These are phyloP conservation scores for Gastracanthus pulcherrimus DNA, from an alignment of 2,888 invertebrate species.

Conservation along the genomic window DNA sequence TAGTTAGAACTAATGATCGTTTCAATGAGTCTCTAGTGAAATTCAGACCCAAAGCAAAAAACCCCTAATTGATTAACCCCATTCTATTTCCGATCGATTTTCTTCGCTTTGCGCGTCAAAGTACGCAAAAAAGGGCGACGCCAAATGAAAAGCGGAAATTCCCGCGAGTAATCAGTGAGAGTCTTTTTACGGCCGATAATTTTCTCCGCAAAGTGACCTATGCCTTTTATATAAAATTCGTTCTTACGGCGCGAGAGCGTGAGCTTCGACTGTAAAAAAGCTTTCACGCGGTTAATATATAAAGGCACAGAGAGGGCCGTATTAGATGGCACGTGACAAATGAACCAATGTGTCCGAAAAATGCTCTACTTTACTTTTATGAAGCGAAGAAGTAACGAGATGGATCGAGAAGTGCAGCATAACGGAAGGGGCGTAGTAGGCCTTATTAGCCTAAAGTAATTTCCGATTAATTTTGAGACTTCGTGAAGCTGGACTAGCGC, in stretches of 20 bases:
- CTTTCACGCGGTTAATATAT: constrained; percentile 17
- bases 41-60: not conserved
- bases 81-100: not conserved
- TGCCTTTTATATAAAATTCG: constrained; percentile 7
- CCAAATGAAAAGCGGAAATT: constrained; percentile 26
- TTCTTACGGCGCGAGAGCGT: not conserved
- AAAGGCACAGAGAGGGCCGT: too few relatives aligned
- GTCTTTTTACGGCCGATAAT: constrained; percentile 19
- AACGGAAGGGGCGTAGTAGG: too few relatives aligned
- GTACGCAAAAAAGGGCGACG: not conserved
- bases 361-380: too few relatives aligned
- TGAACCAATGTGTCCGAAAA: too few relatives aligned
- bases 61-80: constrained; percentile 9
- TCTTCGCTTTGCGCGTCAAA: not conserved
- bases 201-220: constrained; percentile 10
- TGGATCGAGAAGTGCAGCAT: too few relatives aligned
- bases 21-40: too few relatives aligned
- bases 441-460: not conserved
- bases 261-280: not conserved
- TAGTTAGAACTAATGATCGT: too few relatives aligned
- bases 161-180: constrained; percentile 26
- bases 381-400: too few relatives aligned
- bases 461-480: not conserved
- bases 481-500: not conserved
- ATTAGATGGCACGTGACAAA: too few relatives aligned